Base-by-base conservation (phyloP, 2,888 invertebrate genomes). In the Rhogogaster chlorosoma region DNA sequence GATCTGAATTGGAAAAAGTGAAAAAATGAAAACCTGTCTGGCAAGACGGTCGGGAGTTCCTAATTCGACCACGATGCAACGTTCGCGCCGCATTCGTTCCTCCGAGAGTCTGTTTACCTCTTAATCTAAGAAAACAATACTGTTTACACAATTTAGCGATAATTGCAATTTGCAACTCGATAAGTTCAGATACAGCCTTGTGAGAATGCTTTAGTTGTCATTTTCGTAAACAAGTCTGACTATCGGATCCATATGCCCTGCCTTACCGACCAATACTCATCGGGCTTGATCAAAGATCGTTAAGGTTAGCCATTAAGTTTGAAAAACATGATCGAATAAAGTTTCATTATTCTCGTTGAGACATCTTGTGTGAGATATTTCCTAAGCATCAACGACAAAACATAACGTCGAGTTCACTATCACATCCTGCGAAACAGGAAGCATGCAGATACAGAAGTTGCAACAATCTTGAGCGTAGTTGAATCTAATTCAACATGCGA, bases 1-100 rank as follows among this genome's bases (percentile, higher is more conserved):
- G 78, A 49, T 83, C 85, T 84, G 86, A 73, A 86, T 83, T 85
- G 70, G 61, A 84, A 84, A 84, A 80, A 84, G 83, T 85, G 85
- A 85, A 84, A 57, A 42, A 57, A 84, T 82, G 64, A 64, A 67
- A 82, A 82, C 64, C 67, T 45, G 82, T 82, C 67, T 67, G 64
- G 45, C 64, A 67, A 67, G 82, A 82, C 42, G 67, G 45, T 61
- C 32, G 22, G 22, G 45, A 61, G 78, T 57, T 57, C 78, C 53
- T 22, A 36, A 61, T 57, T 12, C 45, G 57, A 78, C 57, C 57
- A 61, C 78, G 15, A 78, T 78, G 22, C 57, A 18, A 77, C n/a
- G 32, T 53, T 77, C 32, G 45, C 77, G 53, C 29, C 32, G 53
- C n/a, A 77, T 53, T 77, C 53, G 77, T 53, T 9, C 4, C 22